These are phyloP conservation scores for Eilema depressum DNA, from an alignment of 2,888 invertebrate species.

Conservation along the genomic window DNA sequence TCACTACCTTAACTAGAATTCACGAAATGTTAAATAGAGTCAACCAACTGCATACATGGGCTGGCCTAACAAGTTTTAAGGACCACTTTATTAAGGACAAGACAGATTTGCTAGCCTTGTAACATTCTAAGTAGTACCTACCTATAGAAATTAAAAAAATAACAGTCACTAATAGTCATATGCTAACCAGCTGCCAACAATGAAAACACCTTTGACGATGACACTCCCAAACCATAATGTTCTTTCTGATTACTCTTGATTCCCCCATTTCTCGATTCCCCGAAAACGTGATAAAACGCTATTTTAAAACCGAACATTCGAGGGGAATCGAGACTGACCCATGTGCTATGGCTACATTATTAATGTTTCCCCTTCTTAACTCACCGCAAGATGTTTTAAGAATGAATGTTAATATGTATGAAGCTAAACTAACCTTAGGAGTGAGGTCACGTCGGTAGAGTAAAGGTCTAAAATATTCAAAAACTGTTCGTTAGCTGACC, in stretches of 20 bases:
- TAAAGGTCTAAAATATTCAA: too few species aligned
- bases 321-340: too few species aligned
- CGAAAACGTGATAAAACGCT: too few species aligned
- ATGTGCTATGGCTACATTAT: not conserved
- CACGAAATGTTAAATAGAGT: not conserved
- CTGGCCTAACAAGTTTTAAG: not conserved
- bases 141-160: not conserved
- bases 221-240: not conserved
- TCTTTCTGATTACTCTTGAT: too few species aligned
- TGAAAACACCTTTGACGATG: not conserved
- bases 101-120: not conserved
- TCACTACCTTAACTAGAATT: not conserved
- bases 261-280: too few species aligned
- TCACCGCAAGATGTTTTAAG: not conserved
- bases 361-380: not conserved
- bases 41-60: not conserved
- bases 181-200: not conserved
- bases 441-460: too few species aligned
- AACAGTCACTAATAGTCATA: too few species aligned
- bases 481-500: too few species aligned
- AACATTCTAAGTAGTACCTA: not conserved
- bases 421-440: too few species aligned
- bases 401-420: too few species aligned
- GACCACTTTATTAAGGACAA: not conserved
- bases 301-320: too few species aligned